Evolutionary conservation across 2,113 vertebrate genomes (phyloP), one percentile per base, ranked within the genome.

Genomic region (Apaloderma vittatum): DNA sequence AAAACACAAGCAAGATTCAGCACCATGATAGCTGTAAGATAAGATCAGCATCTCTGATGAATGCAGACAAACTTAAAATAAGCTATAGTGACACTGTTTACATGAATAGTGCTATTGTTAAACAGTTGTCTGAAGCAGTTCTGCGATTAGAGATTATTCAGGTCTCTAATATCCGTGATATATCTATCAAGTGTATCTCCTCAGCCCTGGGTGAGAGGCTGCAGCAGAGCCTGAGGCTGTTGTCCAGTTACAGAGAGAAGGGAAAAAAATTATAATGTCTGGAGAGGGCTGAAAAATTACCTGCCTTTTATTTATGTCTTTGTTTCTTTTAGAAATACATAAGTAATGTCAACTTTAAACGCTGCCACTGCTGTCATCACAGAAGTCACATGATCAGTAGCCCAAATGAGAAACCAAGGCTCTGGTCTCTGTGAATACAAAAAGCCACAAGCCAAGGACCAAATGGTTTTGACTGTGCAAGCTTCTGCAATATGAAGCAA

Each of bases 161-260:
- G 19, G 18, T 70, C 72, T 68, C 67, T 68, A 52, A 84, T 40
- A n/a, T 6, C 75, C 37, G 34, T 48, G 27, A 55, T 61, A 10
- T 11, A 55, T 54, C 46, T 11, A 55, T 54, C 46, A 59, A n/a
- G 26, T 54, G 16, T 34, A 40, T 63, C 92, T 85, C 61, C 26
- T 76, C 63, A 76, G 72, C 27, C 18, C 63, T 77, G 67, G 23
- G 8, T 54, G 74, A 68, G 49, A 84, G n/a, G 49, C 45, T 80
- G 65, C 54, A 91, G 68, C 32, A 85, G 32, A 90, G 77, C 87
- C 85, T 43, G 34, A 80, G 34, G 90, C 87, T 91, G 51, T 40
- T 94, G 30, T 32, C 71, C 4, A 11, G 43, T 48, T 85, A 23
- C 37, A 45, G 66, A n/a, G 37, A 88, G 48, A 85, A 57, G 20